Base-by-base conservation (phyloP, 2,113 vertebrate genomes). In the Mellivora capensis region DNA sequence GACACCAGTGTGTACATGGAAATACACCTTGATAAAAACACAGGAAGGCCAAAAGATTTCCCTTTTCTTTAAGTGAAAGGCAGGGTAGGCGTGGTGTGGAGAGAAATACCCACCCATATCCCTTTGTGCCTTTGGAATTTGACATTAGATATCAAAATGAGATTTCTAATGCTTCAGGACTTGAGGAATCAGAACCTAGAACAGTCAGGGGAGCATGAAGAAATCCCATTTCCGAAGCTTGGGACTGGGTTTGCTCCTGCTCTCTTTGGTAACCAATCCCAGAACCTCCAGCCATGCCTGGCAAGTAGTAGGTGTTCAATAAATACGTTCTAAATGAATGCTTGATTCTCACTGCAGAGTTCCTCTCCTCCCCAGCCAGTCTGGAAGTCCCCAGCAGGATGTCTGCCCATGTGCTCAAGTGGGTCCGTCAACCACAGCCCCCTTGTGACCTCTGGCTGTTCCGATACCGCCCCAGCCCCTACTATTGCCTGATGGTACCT, bases 311-410 rank as follows among this genome's bases (percentile, higher is more conserved):
- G 59, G 23, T 93, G 39, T 34, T 94, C 82, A 81, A 29, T 64
- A 69, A 90, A 44, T 59, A 49, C 0, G 5, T 47, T 77, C 61
- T n/a, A 12, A 79, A 25, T 90, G 67, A 90, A 47, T 76, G 95
- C 74, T n/a, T 84, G 52, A 64, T 29, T 84, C 37, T 90, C 54
- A 61, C 77, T 34, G 62, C 47, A 85, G 96, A 87, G 83, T 85
- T 88, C 71, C 25, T 49, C 57, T 74, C 77, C 52, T 81, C 87
- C 49, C 54, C 31, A 23, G 4, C 29, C 92, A 64, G 52, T 18
- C 93, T 95, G 95, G 93, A 97, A 97, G 95, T 96, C 95, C 97
- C 97, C 93, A 84, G 69, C 86, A 57, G 61, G 37, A 59, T 95
- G 87, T 91, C 76, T 90, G 37, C n/a, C 86, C 93, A 87, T 87